These are phyloP conservation scores for Periphyllus acericola DNA, from an alignment of 2,888 invertebrate genomes.

Conservation along the genomic window DNA sequence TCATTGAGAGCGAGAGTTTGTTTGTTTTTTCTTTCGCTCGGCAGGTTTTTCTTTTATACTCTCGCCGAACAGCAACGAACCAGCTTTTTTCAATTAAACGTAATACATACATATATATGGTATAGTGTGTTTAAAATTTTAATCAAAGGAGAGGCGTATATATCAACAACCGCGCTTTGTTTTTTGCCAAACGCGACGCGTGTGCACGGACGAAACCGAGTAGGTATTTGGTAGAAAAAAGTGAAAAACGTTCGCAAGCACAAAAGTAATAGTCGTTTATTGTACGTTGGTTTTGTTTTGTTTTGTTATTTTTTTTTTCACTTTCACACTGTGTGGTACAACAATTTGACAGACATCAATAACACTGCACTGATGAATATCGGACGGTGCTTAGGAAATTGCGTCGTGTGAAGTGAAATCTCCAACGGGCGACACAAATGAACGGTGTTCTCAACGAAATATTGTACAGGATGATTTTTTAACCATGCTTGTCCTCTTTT, in stretches of 20 bases:
- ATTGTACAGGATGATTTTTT: too few species aligned
- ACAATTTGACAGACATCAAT: too few species aligned
- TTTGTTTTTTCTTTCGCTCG: background rate
- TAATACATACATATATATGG: too few species aligned
- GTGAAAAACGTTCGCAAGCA: background rate
- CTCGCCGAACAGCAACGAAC: background rate
- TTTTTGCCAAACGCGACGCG: background rate
- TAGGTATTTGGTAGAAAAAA: background rate
- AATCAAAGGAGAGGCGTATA: background rate
- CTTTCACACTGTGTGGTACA: too few species aligned
- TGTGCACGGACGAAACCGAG: background rate
- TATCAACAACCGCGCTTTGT: background rate
- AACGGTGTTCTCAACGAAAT: too few species aligned
- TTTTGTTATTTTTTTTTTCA: background rate
- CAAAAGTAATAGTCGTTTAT: background rate
- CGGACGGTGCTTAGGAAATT: too few species aligned
- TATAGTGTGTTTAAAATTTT: background rate
- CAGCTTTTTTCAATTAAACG: background rate
- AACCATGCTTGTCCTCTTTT: too few species aligned
- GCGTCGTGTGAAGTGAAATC: too few species aligned
- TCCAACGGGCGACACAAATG: too few species aligned
- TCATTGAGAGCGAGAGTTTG: conserved; percentile 1
- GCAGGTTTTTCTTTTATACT: background rate
- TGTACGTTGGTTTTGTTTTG: background rate
- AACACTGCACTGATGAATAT: too few species aligned